Evolutionary conservation across 2,113 vertebrate genomes (phyloP).

Genomic region (Onychorhynchus coronatus): DNA sequence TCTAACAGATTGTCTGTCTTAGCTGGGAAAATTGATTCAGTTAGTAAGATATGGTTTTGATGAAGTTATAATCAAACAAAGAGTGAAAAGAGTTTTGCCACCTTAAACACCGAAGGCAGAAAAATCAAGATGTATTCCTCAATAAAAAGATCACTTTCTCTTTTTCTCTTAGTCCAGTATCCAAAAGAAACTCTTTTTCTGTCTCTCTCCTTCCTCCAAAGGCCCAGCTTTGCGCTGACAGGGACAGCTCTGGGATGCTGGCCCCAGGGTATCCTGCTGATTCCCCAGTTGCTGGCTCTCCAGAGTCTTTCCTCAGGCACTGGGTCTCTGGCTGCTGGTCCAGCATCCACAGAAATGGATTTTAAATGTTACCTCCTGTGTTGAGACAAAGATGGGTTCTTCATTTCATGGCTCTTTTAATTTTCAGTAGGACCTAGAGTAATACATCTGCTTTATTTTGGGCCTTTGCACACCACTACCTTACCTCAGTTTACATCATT

Average conservation of each 20-base stretch:
- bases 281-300: background rate
- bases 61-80: background rate
- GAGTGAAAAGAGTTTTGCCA: background rate
- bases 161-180: background rate
- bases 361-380: background rate
- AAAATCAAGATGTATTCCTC: background rate
- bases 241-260: fast-evolving
- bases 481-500: background rate
- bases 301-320: fast-evolving
- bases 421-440: background rate
- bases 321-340: background rate
- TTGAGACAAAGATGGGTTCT: background rate
- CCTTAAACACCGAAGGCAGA: background rate
- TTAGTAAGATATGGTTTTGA: background rate
- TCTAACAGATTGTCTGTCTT: background rate
- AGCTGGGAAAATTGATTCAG: constrained; percentile 10
- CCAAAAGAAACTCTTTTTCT: background rate
- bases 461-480: background rate
- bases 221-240: background rate
- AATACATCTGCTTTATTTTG: background rate
- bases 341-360: background rate
- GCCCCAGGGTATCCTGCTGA: background rate
- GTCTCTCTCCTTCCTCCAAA: background rate
- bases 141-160: background rate
- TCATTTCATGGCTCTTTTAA: background rate